Evolutionary conservation across 1,140 invertebrate species (phyloP).

Genomic region (Epicauta chinensis): DNA sequence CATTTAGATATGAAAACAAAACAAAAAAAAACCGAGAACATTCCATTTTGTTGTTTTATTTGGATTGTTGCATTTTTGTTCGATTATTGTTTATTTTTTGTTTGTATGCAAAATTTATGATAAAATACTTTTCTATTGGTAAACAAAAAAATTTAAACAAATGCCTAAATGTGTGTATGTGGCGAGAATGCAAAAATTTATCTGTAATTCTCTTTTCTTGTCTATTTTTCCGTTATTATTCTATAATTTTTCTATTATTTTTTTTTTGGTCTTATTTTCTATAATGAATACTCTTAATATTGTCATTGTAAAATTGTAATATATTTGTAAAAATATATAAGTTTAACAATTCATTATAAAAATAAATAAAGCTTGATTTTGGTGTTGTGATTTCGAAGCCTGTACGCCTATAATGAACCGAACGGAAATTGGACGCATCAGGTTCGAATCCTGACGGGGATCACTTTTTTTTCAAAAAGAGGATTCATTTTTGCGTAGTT

Average conservation of each 20-base stretch:
- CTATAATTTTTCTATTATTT: constrained; percentile 23
- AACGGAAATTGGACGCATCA: too few species aligned
- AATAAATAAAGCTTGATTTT: not conserved
- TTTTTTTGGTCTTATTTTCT: not conserved
- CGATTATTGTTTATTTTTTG: too few species aligned
- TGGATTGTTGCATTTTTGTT: too few species aligned
- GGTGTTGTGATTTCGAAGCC: too few species aligned
- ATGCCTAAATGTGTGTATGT: constrained; percentile 19
- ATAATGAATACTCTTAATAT: constrained; percentile 7
- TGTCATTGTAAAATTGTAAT: constrained; percentile 36
- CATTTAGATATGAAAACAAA: too few species aligned
- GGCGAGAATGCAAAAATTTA: constrained; percentile 5
- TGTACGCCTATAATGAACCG: too few species aligned
- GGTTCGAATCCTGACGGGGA: too few species aligned
- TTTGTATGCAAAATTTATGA: too few species aligned
- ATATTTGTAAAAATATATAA: constrained; percentile 38
- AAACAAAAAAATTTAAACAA: not conserved
- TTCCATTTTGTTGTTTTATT: too few species aligned
- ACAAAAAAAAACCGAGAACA: too few species aligned
- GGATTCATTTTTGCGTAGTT: too few species aligned
- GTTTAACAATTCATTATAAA: constrained; percentile 32
- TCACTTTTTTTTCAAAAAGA: too few species aligned
- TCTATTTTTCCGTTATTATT: constrained; percentile 14
- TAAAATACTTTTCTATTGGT: not conserved
- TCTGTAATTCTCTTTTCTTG: not conserved